Conservation (phyloP, 2,888 invertebrate genomes). For the Nephrotoma guestfalica region DNA sequence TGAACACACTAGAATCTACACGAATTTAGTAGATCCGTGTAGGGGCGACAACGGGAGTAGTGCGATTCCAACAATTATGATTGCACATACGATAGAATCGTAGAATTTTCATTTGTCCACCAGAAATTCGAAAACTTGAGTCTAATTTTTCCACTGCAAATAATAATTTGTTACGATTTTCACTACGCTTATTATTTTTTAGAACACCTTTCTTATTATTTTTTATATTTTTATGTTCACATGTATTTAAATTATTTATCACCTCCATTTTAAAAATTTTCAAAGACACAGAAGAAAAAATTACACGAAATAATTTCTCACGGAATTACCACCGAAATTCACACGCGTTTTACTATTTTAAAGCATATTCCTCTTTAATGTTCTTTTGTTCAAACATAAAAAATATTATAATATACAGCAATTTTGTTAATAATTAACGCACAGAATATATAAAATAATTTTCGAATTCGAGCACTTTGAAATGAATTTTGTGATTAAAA, state of each 20-base stretch:
- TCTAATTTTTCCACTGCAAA: slow-evolving; percentile 1
- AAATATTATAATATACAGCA: neutral
- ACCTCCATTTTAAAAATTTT: neutral
- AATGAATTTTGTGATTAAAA: neutral
- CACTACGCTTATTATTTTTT: neutral
- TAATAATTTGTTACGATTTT: neutral
- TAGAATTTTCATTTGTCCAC: slow-evolving; percentile 2
- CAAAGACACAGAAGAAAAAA: neutral
- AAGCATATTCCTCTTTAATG: neutral
- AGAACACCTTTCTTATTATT: neutral
- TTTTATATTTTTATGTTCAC: neutral
- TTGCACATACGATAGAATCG: slow-evolving; percentile 3
- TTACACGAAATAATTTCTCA: neutral
- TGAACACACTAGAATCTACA: neutral
- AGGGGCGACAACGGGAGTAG: neutral
- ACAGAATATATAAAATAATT: neutral
- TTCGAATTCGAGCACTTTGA: neutral
- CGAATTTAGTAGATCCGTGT: neutral
- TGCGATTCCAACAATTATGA: neutral
- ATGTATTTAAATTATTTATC: neutral
- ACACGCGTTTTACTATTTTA: neutral
- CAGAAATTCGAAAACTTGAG: neutral
- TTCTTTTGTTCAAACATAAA: neutral
- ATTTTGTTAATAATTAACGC: too few relatives aligned
- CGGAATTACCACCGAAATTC: neutral